phyloP scores from a whole-genome alignment of 2,888 invertebrate genomes.

The Mantis religiosa region DNA sequence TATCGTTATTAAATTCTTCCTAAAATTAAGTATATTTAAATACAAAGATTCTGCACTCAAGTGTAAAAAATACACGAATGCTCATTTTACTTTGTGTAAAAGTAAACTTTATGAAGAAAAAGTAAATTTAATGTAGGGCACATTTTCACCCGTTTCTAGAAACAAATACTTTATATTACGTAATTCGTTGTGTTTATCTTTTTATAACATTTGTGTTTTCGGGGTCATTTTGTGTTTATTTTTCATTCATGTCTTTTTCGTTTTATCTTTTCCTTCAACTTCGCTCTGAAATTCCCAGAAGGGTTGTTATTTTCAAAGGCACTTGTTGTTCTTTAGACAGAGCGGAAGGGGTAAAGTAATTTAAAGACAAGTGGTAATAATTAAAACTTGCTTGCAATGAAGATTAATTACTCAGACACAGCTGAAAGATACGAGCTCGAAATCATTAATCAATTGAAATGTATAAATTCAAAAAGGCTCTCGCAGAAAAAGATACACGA shows the following conservation, averaged over 20 bases:
- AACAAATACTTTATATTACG: not conserved
- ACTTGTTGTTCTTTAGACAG: not conserved
- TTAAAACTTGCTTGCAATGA: not conserved
- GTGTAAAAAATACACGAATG: too few relatives aligned
- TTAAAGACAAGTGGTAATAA: constrained; percentile 8
- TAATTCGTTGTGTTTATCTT: not conserved
- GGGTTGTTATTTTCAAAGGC: not conserved
- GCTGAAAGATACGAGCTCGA: not conserved
- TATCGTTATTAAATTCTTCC: too few relatives aligned
- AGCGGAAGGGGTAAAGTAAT: not conserved
- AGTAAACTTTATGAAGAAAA: not conserved
- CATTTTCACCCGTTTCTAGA: not conserved
- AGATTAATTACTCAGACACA: not conserved
- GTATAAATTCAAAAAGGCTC: not conserved
- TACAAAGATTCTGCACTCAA: too few relatives aligned
- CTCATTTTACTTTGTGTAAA: not conserved
- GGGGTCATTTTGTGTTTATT: not conserved
- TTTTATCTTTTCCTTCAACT: not conserved
- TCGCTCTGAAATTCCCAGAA: not conserved
- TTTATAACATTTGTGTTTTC: not conserved
- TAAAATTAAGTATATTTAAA: too few relatives aligned
- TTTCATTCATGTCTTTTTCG: not conserved
- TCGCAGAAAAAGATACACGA: not conserved
- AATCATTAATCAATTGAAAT: not conserved
- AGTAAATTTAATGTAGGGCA: not conserved